These are phyloP conservation scores for Campoplex nolae DNA, from an alignment of 2,888 invertebrate genomes.

Conservation along the genomic window DNA sequence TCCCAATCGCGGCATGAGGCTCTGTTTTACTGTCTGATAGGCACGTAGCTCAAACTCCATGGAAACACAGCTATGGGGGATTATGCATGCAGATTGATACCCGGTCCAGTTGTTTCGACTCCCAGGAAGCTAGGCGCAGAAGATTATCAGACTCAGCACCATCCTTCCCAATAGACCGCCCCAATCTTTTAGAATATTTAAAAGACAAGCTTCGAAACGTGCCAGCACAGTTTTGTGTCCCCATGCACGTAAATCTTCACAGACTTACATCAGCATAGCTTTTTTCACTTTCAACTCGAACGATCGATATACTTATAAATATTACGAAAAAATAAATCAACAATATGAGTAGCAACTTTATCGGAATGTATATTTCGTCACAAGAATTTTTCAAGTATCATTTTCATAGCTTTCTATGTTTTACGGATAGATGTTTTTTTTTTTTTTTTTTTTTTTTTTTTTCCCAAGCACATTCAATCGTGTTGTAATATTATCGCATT, in stretches of 20 bases:
- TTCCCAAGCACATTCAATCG: background rate
- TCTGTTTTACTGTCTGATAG: constrained; percentile 36
- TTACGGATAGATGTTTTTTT: background rate
- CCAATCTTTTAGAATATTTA: constrained; percentile 54
- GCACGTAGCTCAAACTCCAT: constrained; percentile 1
- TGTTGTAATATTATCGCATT: background rate
- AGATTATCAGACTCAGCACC: constrained; percentile 56
- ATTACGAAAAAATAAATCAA: background rate
- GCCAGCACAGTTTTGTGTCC: background rate
- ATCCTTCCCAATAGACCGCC: constrained; percentile 33
- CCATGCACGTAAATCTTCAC: background rate
- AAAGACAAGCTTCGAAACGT: constrained; percentile 9
- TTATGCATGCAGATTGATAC: constrained; percentile 73
- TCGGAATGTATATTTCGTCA: too few relatives aligned
- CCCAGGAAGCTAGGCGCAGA: constrained; percentile 64
- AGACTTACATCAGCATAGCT: background rate
- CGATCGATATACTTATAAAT: background rate
- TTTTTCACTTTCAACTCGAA: background rate
- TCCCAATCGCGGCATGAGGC: constrained; percentile 41
- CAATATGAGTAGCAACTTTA: background rate
- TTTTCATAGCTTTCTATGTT: background rate
- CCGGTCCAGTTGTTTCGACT: constrained; percentile 71
- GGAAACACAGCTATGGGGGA: constrained; percentile 57
- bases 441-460: background rate
- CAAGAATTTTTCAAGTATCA: too few relatives aligned